These are phyloP conservation scores for Noctua pronuba DNA, from an alignment of 2,888 invertebrate species.

Conservation along the genomic window DNA sequence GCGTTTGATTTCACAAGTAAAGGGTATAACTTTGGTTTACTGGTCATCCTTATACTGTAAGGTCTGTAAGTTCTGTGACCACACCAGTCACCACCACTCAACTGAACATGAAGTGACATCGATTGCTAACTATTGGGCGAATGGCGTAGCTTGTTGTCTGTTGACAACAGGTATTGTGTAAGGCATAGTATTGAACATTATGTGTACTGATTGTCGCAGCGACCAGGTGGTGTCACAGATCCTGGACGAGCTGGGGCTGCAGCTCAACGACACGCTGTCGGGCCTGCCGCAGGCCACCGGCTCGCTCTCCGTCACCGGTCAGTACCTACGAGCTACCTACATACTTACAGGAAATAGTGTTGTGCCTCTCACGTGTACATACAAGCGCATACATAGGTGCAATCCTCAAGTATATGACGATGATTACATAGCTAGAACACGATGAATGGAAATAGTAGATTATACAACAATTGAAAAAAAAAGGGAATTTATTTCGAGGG, in stretches of 20 bases:
- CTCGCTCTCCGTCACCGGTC: slow-evolving; percentile 89
- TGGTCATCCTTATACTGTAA: not conserved
- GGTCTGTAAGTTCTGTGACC: not conserved
- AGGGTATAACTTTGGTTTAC: not conserved
- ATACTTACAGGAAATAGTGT: not conserved
- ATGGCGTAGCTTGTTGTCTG: too few relatives aligned
- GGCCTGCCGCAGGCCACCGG: slow-evolving; percentile 94
- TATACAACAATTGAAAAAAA: too few relatives aligned
- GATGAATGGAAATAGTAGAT: not conserved
- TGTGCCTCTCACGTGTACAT: not conserved
- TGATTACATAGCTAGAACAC: not conserved
- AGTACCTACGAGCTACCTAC: slow-evolving; percentile 48
- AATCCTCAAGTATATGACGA: not conserved
- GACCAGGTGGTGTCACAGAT: slow-evolving; percentile 99
- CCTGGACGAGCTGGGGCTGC: slow-evolving; percentile 98
- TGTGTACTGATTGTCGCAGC: slow-evolving; percentile 84
- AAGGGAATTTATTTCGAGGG: too few relatives aligned
- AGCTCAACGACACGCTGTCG: slow-evolving; percentile 97
- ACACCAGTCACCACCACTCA: not conserved
- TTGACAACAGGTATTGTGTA: too few relatives aligned
- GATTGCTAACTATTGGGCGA: not conserved
- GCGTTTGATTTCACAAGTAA: not conserved
- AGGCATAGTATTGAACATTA: not conserved
- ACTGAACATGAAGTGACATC: not conserved
- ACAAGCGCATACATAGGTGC: not conserved